Base-by-base conservation (phyloP, 2,113 vertebrate genomes). In the Theristicus caerulescens region DNA sequence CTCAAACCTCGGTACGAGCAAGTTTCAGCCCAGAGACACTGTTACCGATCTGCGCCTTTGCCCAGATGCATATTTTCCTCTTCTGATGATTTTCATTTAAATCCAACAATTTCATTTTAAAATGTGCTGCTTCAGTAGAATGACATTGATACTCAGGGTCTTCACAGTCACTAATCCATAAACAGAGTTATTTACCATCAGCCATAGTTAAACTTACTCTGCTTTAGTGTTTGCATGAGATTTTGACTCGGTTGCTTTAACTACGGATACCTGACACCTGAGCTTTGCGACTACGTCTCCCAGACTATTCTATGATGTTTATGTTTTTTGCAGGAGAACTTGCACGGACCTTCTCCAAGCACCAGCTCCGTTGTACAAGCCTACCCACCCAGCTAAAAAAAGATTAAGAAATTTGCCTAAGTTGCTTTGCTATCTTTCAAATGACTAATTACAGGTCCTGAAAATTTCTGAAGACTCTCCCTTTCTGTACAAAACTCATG, bases 141-240 rank as follows among this genome's bases (percentile, higher is more conserved):
- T 58, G 80, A 29, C 83, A 26, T 38, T 58, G 83, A 80, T 54
- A 32, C 40, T 40, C 13, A 1, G 34, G 54, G 65, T 86, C 51
- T 47, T 96, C 92, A 32, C 42, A 74, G 65, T 54, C 78, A 88
- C 79, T 46, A 87, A 96, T 96, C 95, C 84, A 90, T 91, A 78
- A 69, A 90, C 29, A 94, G 95, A 95, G 71, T 66, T 95, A 64
- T 92, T 82, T 86, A 42, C 49, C 21, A 4, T 44, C 40, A 71
- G 8, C 16, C 27, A 6, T 2, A 42, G 59, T 71, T 72, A 79
- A 74, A 90, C 36, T 86, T 65, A 36, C 7, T 34, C 65, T 34
- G 36, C n/a, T 86, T 76, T 40, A 69, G 36, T 47, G n/a, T 59
- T 81, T 55, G 72, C n/a, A 36, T 59, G 80, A 87, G 77, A 31